Conservation (phyloP, 2,888 invertebrate species). For the Polymixis lichenea region DNA sequence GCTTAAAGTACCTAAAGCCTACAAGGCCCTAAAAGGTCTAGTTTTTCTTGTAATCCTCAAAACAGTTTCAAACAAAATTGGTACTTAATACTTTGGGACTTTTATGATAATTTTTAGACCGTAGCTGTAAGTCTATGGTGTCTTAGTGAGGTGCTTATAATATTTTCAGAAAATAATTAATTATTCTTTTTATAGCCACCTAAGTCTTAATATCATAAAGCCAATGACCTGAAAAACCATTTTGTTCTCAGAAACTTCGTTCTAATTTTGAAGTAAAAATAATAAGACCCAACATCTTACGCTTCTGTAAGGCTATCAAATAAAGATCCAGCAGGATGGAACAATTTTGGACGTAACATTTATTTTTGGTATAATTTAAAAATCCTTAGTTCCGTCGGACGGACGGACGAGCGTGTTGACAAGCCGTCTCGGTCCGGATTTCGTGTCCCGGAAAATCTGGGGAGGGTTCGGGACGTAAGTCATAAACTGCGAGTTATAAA, state of each 20-base stretch:
- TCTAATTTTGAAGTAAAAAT: constrained; percentile 15
- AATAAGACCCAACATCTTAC: constrained; percentile 6
- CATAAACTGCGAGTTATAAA: constrained; percentile 25
- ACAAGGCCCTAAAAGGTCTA: not conserved
- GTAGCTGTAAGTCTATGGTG: not conserved
- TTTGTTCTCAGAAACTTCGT: not conserved
- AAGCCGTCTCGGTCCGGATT: constrained; percentile 65
- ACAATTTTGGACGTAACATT: constrained; percentile 63
- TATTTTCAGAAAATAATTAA: constrained; percentile 29
- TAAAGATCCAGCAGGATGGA: constrained; percentile 42
- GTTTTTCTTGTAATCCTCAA: constrained; percentile 26
- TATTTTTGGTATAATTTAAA: constrained; percentile 67
- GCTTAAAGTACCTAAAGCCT: constrained; percentile 9
- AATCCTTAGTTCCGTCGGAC: constrained; percentile 57
- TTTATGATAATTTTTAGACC: constrained; percentile 11
- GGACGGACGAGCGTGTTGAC: constrained; percentile 67
- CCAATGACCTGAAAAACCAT: constrained; percentile 17
- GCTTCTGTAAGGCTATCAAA: constrained; percentile 21
- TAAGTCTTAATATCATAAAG: constrained; percentile 1
- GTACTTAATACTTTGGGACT: constrained; percentile 1
- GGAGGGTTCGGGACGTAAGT: constrained; percentile 42
- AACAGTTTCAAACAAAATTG: constrained; percentile 11
- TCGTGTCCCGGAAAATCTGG: constrained; percentile 68
- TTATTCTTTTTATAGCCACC: constrained; percentile 7
- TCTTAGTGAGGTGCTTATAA: constrained; percentile 6